A percentile compares a stretch with the other conserved stretches of the same genome.
Conservation (phyloP, 2,113 vertebrate genomes). For the Balaenoptera acutorostrata region DNA sequence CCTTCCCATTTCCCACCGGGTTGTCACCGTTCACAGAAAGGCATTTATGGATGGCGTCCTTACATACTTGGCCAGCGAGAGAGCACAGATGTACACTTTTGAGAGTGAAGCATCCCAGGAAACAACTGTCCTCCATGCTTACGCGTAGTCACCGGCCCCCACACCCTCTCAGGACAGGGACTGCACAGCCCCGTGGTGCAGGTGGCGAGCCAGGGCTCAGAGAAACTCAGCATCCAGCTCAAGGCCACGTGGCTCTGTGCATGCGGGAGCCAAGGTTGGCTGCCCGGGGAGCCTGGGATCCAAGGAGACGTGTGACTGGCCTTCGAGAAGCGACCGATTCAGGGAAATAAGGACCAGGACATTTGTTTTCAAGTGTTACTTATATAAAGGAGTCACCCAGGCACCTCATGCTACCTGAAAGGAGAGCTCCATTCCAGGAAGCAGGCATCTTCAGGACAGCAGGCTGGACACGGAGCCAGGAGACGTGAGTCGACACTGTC, state of each 20-base stretch:
- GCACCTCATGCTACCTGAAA: fast-evolving
- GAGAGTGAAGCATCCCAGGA: background rate
- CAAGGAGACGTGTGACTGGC: too few species aligned
- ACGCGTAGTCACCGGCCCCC: background rate
- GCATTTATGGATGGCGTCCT: background rate
- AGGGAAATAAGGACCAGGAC: too few species aligned
- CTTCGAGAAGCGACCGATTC: background rate
- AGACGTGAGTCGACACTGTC: fast-evolving
- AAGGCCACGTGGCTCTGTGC: fast-evolving
- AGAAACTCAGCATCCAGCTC: background rate
- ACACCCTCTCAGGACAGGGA: background rate
- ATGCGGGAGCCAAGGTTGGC: background rate
- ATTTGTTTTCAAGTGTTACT: fast-evolving
- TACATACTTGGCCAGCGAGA: fast-evolving
- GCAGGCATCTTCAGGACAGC: background rate
- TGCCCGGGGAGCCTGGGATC: fast-evolving
- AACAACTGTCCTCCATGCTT: background rate
- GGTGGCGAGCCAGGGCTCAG: background rate
- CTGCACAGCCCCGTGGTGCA: fast-evolving
- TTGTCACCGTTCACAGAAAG: background rate
- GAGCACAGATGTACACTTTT: fast-evolving
- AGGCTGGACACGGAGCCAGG: too few species aligned
- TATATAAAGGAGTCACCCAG: background rate
- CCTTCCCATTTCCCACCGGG: background rate
- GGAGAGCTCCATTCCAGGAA: background rate